These are phyloP conservation scores for Spodoptera littoralis DNA, from an alignment of 2,888 invertebrate species.

Conservation along the genomic window DNA sequence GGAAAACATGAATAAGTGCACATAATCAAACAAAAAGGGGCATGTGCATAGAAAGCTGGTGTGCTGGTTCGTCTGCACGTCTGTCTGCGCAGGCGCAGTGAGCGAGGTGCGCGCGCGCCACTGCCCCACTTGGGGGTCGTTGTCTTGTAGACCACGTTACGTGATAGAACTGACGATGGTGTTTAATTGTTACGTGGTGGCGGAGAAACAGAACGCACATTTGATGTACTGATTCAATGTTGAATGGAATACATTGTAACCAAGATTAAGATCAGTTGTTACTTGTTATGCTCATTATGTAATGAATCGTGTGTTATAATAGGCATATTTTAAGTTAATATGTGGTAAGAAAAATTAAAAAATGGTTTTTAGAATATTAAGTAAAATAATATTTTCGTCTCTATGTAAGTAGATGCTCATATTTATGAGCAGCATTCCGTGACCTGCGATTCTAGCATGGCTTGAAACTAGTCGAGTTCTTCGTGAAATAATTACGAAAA, in stretches of 20 bases:
- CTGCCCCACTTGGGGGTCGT: constrained; percentile 76
- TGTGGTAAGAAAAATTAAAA: no score
- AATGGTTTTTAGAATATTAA: no score
- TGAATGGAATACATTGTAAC: no score
- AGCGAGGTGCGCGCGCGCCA: constrained; percentile 75
- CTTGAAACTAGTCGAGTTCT: no score
- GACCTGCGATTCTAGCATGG: no score
- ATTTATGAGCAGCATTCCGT: no score
- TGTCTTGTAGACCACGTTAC: constrained; percentile 62
- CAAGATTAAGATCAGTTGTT: no score
- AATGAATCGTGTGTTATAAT: background rate
- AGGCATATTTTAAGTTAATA: no score
- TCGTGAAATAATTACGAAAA: no score
- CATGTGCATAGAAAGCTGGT: constrained; percentile 59
- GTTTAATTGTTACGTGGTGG: constrained; percentile 9
- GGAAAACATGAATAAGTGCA: background rate
- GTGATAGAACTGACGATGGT: constrained; percentile 39
- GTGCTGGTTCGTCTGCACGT: constrained; percentile 54
- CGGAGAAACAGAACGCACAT: constrained; percentile 1
- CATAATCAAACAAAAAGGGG: background rate
- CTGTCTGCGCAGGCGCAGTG: constrained; percentile 53
- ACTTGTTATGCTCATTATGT: background rate
- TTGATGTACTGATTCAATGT: background rate
- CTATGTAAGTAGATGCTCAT: no score
- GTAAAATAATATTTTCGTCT: no score